Base-by-base conservation (phyloP, 2,797 vertebrate genomes). In the Neomorphus geoffroyi region DNA sequence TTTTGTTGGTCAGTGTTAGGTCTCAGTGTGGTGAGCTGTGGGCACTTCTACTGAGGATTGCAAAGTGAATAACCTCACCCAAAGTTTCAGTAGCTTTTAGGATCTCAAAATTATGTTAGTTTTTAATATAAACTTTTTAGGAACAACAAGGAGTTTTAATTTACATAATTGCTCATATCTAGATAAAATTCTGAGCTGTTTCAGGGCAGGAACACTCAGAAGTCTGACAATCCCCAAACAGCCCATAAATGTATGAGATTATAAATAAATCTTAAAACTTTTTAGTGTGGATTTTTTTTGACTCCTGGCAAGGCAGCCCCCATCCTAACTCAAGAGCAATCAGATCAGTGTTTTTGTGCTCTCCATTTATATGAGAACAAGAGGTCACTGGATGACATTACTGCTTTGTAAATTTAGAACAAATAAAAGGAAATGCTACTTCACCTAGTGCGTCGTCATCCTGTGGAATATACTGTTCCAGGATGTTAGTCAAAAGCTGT, bases 361-460 rank as follows among this genome's bases (percentile, higher is more conserved):
- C 65, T 87, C 61, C 2, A 0, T 94, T 92, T 89, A 60, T 73
- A 82, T 69, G 80, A 90, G 94, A 96, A 96, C 96, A 95, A 95
- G 95, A 95, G 95, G 95, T 96, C 94, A 93, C 48, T 90, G 83
- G 74, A 85, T 95, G 90, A 94, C 94, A 96, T 94, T 94, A 93
- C 81, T 85, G 90, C 62, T 94, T 86, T 86, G 82, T 96, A 97
- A 96, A 96, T 96, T 97, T 95, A 96, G 96, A 96, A 96, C 92
- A 95, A 97, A 93, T 95, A 75, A 94, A 95, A 97, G 95, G 94
- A 97, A 97, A 78, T 94, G 85, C 92, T 96, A 6, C 82, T 96
- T 97, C 94, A 95, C 94, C 95, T 96, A 95, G 56, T 95, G 78
- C 88, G 62, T 89, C 10, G 86, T 93, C 96, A 94, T 96, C 95